These are phyloP conservation scores for Plutomurus gul DNA, from an alignment of 1,140 invertebrate species.

Conservation along the genomic window DNA sequence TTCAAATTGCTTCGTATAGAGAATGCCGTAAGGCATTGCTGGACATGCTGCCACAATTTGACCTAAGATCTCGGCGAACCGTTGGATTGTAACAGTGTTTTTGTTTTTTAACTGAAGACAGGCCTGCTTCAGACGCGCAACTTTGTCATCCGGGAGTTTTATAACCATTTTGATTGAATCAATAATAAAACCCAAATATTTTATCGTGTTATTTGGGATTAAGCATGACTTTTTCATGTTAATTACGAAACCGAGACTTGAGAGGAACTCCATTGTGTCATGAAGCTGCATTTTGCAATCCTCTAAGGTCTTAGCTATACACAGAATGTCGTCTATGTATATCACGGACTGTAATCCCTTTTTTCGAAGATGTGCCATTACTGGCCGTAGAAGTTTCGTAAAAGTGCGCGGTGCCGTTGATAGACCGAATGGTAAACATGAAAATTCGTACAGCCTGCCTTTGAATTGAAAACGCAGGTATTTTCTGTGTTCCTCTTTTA, in stretches of 20 bases:
- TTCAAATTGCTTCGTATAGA: conserved; percentile 37
- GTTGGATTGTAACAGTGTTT: neutral
- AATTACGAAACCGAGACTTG: conserved; percentile 7
- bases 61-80: conserved; percentile 7
- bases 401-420: conserved; percentile 25
- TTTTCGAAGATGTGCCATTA: neutral
- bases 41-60: neutral
- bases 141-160: neutral
- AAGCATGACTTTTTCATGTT: conserved; percentile 13
- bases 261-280: neutral
- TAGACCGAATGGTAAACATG: conserved; percentile 43
- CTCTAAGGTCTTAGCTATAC: neutral
- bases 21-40: neutral
- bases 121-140: neutral
- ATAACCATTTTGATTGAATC: conserved; percentile 26
- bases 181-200: conserved; percentile 40
- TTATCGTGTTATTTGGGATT: neutral
- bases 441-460: conserved; percentile 30
- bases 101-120: neutral
- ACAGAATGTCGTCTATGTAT: conserved; percentile 37
- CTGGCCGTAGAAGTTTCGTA: conserved; percentile 42
- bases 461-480: conserved; percentile 42
- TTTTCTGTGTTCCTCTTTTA: conserved; percentile 22
- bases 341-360: neutral
- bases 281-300: neutral